Evolutionary conservation across 2,888 invertebrate genomes (phyloP).

Genomic region (Idaea straminata): DNA sequence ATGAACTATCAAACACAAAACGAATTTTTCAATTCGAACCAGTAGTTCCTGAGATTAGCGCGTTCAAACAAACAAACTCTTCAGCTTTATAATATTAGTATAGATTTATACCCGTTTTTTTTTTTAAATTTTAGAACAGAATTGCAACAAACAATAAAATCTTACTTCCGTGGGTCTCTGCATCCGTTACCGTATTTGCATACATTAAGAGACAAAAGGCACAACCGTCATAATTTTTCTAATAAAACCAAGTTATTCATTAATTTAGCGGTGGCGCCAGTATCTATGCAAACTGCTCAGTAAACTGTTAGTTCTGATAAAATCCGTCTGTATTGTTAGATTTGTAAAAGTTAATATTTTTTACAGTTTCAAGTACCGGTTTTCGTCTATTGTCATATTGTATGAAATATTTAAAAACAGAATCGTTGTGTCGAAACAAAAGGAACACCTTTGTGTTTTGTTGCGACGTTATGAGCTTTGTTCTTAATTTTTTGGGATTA

Average conservation of each 20-base stretch:
- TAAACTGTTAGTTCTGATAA: not conserved
- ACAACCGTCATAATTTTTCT: constrained; percentile 75
- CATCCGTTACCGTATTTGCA: constrained; percentile 67
- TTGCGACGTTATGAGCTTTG: constrained; percentile 41
- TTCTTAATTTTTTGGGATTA: constrained; percentile 6
- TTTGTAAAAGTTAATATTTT: constrained; percentile 49
- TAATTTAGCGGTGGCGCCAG: not conserved
- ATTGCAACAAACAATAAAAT: constrained; percentile 33
- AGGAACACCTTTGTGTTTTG: constrained; percentile 55
- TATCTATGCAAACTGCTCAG: not conserved
- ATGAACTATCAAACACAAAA: too few relatives aligned
- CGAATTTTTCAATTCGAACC: too few relatives aligned
- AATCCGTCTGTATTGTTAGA: not conserved
- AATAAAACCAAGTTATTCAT: constrained; percentile 34
- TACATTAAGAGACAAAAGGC: constrained; percentile 69
- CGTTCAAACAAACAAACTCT: too few relatives aligned
- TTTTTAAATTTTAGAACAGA: constrained; percentile 4
- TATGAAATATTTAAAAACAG: constrained; percentile 77
- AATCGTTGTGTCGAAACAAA: constrained; percentile 74
- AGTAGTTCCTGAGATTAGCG: too few relatives aligned
- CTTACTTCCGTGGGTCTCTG: constrained; percentile 43
- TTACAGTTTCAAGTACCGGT: constrained; percentile 78
- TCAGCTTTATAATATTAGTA: too few relatives aligned
- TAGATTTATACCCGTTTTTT: not conserved
- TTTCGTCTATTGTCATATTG: constrained; percentile 74